phyloP scores from a whole-genome alignment of 2,888 invertebrate species.

The Diarsia brunnea region DNA sequence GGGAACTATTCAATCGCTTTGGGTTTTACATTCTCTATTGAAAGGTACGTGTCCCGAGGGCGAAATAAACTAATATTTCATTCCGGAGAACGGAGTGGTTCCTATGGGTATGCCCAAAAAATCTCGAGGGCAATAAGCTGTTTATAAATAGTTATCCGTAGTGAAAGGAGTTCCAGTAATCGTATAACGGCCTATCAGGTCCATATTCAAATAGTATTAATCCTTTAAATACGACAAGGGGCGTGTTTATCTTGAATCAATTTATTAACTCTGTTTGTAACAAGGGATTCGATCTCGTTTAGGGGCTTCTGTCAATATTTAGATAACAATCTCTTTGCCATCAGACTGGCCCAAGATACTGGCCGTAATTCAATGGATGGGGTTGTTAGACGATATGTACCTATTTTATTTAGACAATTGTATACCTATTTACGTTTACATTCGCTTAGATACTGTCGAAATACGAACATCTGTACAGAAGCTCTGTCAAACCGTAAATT shows the following conservation, averaged over 20 bases:
- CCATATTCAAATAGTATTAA: slow-evolving; percentile 63
- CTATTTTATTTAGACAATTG: slow-evolving; percentile 31
- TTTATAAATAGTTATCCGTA: slow-evolving; percentile 59
- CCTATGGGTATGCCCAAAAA: slow-evolving; percentile 60
- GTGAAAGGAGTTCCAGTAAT: slow-evolving; percentile 53
- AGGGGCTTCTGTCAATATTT: slow-evolving; percentile 79
- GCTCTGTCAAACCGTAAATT: neutral
- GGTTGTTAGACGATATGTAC: slow-evolving; percentile 47
- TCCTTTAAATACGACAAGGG: slow-evolving; percentile 68
- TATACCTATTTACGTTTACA: slow-evolving; percentile 28
- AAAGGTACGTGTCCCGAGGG: slow-evolving; percentile 62
- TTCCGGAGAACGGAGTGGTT: slow-evolving; percentile 54
- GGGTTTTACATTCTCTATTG: slow-evolving; percentile 61
- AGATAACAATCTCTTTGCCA: slow-evolving; percentile 75
- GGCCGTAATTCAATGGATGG: slow-evolving; percentile 48
- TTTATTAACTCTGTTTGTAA: slow-evolving; percentile 72
- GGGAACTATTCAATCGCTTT: slow-evolving; percentile 61
- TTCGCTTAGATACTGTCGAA: slow-evolving; percentile 17
- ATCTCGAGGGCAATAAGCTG: slow-evolving; percentile 59
- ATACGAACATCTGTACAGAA: neutral
- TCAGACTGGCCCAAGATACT: slow-evolving; percentile 57
- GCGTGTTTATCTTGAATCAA: slow-evolving; percentile 77
- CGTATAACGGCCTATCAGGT: slow-evolving; percentile 49
- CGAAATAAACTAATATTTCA: slow-evolving; percentile 65
- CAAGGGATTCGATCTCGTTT: slow-evolving; percentile 76